Evolutionary conservation across 2,888 invertebrate species (phyloP).

Genomic region (Sminthurinus aureus): DNA sequence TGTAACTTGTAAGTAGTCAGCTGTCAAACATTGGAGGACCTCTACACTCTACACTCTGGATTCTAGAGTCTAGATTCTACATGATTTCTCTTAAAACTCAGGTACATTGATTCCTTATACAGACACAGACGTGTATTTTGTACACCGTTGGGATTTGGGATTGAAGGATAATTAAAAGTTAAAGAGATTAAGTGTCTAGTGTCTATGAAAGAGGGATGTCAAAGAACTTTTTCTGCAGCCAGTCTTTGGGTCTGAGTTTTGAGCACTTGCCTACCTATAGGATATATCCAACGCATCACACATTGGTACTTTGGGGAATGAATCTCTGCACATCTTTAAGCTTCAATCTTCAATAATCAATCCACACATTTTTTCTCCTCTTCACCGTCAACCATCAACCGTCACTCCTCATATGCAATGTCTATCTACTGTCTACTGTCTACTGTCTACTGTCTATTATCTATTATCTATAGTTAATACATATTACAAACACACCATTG

Average conservation of each 20-base stretch:
- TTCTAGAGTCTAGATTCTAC: no score
- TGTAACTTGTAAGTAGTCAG: background rate
- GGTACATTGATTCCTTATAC: background rate
- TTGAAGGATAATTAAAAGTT: constrained; percentile 12
- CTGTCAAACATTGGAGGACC: background rate
- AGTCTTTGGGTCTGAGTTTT: background rate
- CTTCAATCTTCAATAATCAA: no score
- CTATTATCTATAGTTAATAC: no score
- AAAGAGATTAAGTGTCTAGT: background rate
- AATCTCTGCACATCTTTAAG: no score
- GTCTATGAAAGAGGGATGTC: background rate
- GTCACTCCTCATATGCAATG: no score
- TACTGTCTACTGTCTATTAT: no score
- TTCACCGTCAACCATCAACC: no score
- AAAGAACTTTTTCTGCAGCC: constrained; percentile 1
- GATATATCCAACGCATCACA: background rate
- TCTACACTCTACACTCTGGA: no score
- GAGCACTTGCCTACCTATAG: no score
- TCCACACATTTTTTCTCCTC: no score
- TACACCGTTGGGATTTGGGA: background rate
- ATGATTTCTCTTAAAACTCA: background rate
- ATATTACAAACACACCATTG: no score
- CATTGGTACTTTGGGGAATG: background rate
- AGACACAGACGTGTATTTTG: background rate
- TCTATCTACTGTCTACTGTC: no score